phyloP scores from a whole-genome alignment of 2,888 invertebrate genomes.

The Linnaemya vulpina region DNA sequence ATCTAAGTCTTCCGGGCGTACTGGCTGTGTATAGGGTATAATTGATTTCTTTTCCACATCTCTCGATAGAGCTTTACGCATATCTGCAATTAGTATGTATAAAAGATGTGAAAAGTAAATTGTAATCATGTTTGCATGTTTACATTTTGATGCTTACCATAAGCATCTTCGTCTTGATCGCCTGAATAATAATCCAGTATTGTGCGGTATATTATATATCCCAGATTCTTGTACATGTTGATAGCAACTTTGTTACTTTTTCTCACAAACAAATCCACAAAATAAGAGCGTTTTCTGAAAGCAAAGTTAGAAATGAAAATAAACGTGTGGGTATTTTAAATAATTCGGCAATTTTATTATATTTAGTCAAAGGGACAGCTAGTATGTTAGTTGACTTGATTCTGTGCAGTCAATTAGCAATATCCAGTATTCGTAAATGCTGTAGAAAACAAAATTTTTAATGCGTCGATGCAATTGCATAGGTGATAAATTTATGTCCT shows the following conservation, averaged over 20 bases:
- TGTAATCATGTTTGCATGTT: background rate
- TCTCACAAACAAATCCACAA: constrained; percentile 99
- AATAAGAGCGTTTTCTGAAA: constrained; percentile 95
- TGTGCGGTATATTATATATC: constrained; percentile 97
- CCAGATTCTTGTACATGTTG: constrained; percentile 97
- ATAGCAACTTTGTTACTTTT: constrained; percentile 99
- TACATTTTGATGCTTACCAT: constrained; percentile 86
- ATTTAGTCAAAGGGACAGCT: too few relatives aligned
- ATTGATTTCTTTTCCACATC: constrained; percentile 96
- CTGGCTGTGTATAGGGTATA: constrained; percentile 96
- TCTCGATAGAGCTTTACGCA: constrained; percentile 98
- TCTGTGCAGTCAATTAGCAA: too few relatives aligned
- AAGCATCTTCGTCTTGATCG: constrained; percentile 99
- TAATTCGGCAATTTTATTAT: too few relatives aligned
- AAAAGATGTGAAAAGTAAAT: background rate
- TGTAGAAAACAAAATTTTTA: too few relatives aligned
- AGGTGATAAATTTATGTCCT: too few relatives aligned
- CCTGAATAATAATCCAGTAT: constrained; percentile 99
- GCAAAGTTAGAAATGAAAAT: too few relatives aligned
- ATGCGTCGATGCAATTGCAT: too few relatives aligned
- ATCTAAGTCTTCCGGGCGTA: constrained; percentile 89
- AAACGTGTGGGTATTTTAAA: too few relatives aligned
- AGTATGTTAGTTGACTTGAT: too few relatives aligned
- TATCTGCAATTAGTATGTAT: constrained; percentile 87
- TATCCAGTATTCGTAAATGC: too few relatives aligned